Percentiles rank a stretch among this genome's conserved stretches.
These are phyloP conservation scores for Carcina quercana DNA, from an alignment of 2,888 invertebrate species.

Conservation along the genomic window DNA sequence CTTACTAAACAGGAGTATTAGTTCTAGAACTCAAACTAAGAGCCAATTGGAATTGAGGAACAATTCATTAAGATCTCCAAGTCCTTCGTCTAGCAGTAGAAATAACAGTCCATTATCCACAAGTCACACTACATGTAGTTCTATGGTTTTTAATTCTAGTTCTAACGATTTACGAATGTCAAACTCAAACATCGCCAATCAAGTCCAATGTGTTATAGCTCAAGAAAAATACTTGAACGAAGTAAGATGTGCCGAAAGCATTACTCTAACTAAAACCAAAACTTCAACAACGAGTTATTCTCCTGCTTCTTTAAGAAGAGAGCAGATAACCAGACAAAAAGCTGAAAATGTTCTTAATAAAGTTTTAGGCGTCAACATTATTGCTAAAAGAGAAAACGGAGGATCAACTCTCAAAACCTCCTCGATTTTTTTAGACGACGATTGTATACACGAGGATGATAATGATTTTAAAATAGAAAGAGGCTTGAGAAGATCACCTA, in stretches of 20 bases:
- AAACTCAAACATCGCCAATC: conserved; percentile 62
- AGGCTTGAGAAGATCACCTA: conserved; percentile 56
- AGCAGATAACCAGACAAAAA: conserved; percentile 62
- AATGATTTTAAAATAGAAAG: conserved; percentile 57
- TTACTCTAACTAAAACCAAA: conserved; percentile 58
- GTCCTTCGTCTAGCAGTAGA: conserved; percentile 66
- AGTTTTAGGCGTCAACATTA: conserved; percentile 65
- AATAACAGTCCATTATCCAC: conserved; percentile 65
- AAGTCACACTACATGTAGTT: conserved; percentile 69
- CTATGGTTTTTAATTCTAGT: conserved; percentile 70
- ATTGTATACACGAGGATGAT: conserved; percentile 57
- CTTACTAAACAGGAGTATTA: conserved; percentile 45
- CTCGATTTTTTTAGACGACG: conserved; percentile 62
- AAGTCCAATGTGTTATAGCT: conserved; percentile 69
- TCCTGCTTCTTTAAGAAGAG: conserved; percentile 52
- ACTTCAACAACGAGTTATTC: conserved; percentile 41
- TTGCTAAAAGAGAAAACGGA: conserved; percentile 57
- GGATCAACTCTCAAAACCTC: conserved; percentile 61
- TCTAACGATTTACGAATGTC: conserved; percentile 67
- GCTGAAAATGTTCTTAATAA: conserved; percentile 66
- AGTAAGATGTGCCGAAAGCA: conserved; percentile 65
- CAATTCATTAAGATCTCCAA: conserved; percentile 55
- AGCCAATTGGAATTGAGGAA: conserved; percentile 59
- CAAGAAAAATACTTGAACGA: conserved; percentile 70
- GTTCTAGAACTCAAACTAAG: conserved; percentile 47